A percentile compares a stretch with the other conserved stretches of the same genome.
These are phyloP conservation scores for Agrilus biguttatus DNA, from an alignment of 2,888 invertebrate genomes.

Conservation along the genomic window DNA sequence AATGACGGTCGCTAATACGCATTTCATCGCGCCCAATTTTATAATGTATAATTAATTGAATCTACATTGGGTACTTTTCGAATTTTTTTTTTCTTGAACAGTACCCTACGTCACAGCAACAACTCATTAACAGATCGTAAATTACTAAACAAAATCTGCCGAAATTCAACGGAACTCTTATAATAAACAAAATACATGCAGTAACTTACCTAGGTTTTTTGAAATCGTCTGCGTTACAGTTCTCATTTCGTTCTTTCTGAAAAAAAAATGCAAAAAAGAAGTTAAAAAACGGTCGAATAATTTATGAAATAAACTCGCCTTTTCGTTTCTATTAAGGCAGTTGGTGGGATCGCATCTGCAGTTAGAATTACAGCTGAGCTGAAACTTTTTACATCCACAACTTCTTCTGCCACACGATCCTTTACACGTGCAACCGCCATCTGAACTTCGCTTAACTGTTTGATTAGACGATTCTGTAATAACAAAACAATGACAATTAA, in stretches of 20 bases:
- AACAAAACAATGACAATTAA: not conserved
- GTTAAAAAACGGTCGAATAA: too few species aligned
- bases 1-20: too few species aligned
- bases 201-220: conserved; percentile 8
- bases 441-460: conserved; percentile 37
- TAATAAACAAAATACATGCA: too few species aligned
- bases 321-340: conserved; percentile 27
- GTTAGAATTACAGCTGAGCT: conserved; percentile 28
- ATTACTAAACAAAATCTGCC: too few species aligned
- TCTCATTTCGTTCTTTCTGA: not conserved
- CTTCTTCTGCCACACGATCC: conserved; percentile 40
- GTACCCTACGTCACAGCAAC: too few species aligned
- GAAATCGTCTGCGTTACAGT: conserved; percentile 6
- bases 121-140: too few species aligned
- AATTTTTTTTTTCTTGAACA: too few species aligned
- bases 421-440: conserved; percentile 47
- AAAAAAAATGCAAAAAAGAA: not conserved
- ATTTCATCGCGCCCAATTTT: too few species aligned
- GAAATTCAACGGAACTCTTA: too few species aligned
- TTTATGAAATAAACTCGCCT: not conserved
- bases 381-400: conserved; percentile 44
- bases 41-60: too few species aligned
- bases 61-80: too few species aligned
- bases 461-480: not conserved
- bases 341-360: conserved; percentile 39